Evolutionary conservation across 2,888 invertebrate species (phyloP), one percentile per base, ranked within the genome.

Genomic region (Tortricodes alternella): DNA sequence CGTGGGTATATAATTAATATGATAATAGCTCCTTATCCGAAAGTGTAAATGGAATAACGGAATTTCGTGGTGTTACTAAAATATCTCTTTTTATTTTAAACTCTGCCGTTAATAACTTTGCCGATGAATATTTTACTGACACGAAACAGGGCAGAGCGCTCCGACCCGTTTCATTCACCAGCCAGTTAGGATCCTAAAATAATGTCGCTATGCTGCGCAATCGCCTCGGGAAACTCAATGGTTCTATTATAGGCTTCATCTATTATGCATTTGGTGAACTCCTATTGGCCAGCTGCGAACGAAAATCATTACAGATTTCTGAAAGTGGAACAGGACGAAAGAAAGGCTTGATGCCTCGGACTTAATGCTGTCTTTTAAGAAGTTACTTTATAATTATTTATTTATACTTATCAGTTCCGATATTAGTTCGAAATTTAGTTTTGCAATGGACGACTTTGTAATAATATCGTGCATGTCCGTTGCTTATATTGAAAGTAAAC

Each of bases 211-310:
- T n/a, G n/a, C n/a, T 69, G 83, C 75, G 78, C 80, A 83, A 80
- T 74, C 80, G 68, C 80, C 80, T 46, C 64, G 71, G 70, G 62
- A 68, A 76, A 67, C 78, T 79, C 73, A 76, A 78, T 80, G 78
- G 76, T 80, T 76, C 83, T 87, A 85, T 85, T 85, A 79, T 84
- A 82, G 84, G 76, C 78, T 79, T 83, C 82, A 84, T 89, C 76
- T 84, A 85, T 86, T 81, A 88, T 89, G 83, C 71, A 88, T 82
- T 78, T 80, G 74, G 76, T 66, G 59, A 67, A 74, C 73, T 63
- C 80, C 80, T 83, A 86, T 87, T 75, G 68, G 64, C 68, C 65
- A 68, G 60, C 65, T 62, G 73, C 82, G 80, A 84, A 80, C 79
- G 82, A 85, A 86, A 87, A 88, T 88, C 83, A 83, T 84, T 86